Evolutionary conservation across 2,113 vertebrate species (phyloP).

Genomic region (Terrapene triunguis): DNA sequence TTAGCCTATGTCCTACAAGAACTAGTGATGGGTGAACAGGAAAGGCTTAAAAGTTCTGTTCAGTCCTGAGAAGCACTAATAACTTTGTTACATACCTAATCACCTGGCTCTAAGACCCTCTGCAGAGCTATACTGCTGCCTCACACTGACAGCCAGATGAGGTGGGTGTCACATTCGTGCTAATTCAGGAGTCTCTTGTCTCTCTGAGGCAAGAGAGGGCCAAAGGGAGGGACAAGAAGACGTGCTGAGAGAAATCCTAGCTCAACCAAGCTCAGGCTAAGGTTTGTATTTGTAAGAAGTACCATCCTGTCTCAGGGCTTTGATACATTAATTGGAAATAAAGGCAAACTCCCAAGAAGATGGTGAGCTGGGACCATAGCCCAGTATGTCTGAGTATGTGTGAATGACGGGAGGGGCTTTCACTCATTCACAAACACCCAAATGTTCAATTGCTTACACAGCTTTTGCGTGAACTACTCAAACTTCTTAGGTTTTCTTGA

Average conservation of each 20-base stretch:
- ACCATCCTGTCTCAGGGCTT: not conserved
- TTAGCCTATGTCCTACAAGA: not conserved
- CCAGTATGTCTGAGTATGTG: not conserved
- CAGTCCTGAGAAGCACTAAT: not conserved
- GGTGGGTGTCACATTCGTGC: not conserved
- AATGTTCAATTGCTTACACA: rapidly evolving
- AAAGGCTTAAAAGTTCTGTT: not conserved
- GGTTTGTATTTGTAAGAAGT: not conserved
- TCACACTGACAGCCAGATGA: not conserved
- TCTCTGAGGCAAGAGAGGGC: not conserved
- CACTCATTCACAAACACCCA: rapidly evolving
- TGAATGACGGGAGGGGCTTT: rapidly evolving
- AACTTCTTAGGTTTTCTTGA: not conserved
- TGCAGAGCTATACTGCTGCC: not conserved
- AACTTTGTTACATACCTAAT: not conserved
- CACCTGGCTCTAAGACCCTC: not conserved
- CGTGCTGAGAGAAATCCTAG: not conserved
- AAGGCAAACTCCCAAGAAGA: not conserved
- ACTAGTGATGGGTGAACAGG: not conserved
- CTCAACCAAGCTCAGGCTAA: not conserved
- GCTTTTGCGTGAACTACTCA: not conserved
- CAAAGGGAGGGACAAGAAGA: not conserved
- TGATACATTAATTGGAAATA: not conserved
- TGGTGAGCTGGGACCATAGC: not conserved
- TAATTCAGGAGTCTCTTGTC: not conserved